phyloP scores from a whole-genome alignment of 2,888 invertebrate species.

The Heliconius sara region DNA sequence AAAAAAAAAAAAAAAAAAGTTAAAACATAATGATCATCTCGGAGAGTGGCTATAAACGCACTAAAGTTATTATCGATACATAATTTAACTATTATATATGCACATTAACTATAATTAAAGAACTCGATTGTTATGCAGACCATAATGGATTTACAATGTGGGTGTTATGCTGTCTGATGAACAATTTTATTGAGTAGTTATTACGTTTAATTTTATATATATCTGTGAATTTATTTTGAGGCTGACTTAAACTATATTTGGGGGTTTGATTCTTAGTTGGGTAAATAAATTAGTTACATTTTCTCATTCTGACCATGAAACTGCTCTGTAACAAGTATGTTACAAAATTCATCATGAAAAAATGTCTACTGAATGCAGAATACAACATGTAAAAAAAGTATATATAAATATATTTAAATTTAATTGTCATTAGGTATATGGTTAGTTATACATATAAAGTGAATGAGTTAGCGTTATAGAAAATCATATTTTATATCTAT shows the following conservation, averaged over 20 bases:
- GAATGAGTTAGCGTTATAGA: background rate
- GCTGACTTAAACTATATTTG: background rate
- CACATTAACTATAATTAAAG: conserved; percentile 9
- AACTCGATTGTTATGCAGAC: conserved; percentile 11
- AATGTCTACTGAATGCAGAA: too few relatives aligned
- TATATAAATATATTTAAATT: too few relatives aligned
- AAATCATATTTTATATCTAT: background rate
- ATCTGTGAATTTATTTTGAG: background rate
- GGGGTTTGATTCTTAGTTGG: background rate
- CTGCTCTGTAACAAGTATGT: too few relatives aligned
- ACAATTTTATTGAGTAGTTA: conserved; percentile 5
- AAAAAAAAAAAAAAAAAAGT: too few relatives aligned
- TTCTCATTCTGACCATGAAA: background rate
- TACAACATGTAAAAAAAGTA: too few relatives aligned
- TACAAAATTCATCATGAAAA: too few relatives aligned
- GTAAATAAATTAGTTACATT: background rate
- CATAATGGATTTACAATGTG: conserved; percentile 15
- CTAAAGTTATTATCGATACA: background rate
- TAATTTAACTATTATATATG: background rate
- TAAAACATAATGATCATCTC: background rate
- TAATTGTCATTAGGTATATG: background rate
- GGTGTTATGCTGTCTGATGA: conserved; percentile 15
- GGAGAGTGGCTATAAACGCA: background rate
- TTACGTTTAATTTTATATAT: conserved; percentile 3
- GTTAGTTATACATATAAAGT: background rate